Evolutionary conservation across 1,140 invertebrate species (phyloP).

Genomic region (Brevipalpus yothersi): DNA sequence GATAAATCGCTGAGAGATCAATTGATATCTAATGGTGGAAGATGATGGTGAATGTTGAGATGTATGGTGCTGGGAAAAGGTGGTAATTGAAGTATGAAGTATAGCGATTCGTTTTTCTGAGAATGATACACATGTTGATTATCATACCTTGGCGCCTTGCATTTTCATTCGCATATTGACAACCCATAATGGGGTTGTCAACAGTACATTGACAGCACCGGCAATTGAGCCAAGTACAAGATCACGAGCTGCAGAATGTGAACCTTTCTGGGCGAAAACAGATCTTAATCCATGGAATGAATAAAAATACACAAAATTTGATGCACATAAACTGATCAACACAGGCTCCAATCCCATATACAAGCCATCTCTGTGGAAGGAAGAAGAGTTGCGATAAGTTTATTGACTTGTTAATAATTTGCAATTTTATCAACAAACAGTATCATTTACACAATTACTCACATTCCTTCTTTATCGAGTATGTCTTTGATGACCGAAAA

Average conservation of each 20-base stretch:
- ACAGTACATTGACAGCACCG: conserved; percentile 50
- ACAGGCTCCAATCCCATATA: conserved; percentile 59
- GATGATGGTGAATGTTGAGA: too few species aligned
- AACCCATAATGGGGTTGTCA: conserved; percentile 69
- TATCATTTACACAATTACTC: conserved; percentile 18
- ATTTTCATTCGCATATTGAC: conserved; percentile 67
- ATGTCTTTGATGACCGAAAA: conserved; percentile 31
- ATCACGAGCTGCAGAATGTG: conserved; percentile 38
- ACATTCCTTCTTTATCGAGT: conserved; percentile 41
- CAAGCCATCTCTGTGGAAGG: conserved; percentile 18
- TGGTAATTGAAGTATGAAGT: too few species aligned
- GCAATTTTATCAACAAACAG: neutral
- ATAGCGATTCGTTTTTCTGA: too few species aligned
- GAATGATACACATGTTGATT: neutral
- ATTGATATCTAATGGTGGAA: too few species aligned
- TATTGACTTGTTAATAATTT: neutral
- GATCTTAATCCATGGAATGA: conserved; percentile 56
- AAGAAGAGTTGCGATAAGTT: neutral
- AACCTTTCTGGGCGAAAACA: conserved; percentile 18
- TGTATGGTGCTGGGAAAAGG: too few species aligned
- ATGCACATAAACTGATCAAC: conserved; percentile 50
- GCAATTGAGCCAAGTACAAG: conserved; percentile 50
- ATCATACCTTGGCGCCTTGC: conserved; percentile 21
- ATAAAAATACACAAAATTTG: conserved; percentile 82
- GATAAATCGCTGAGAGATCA: too few species aligned